Base-by-base conservation (phyloP, 2,113 vertebrate genomes). In the Cyprinodon brontotheroides region DNA sequence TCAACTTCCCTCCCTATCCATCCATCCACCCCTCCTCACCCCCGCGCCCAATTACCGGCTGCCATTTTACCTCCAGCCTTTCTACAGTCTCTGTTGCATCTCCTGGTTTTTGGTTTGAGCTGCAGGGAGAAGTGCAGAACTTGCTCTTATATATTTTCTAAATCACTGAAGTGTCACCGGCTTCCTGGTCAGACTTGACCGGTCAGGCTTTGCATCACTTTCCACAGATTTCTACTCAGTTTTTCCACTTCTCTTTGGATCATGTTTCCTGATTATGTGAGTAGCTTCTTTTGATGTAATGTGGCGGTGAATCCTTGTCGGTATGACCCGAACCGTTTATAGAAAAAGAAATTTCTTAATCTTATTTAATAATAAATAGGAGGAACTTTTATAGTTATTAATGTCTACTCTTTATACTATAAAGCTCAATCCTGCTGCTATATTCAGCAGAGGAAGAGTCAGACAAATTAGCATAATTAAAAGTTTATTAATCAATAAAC, bases 261-360 rank as follows among this genome's bases (percentile, higher is more conserved):
- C 80, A 95, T 94, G 93, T 82, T 89, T 86, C 88, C 84, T 74
- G 69, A 86, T 68, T 76, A 81, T 87, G 93, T 94, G 86, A 94
- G 93, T 94, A 90, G 13, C 22, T 13, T 1, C n/a, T 22, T 41
- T 29, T 7, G 13, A 57, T 57, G 20, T n/a, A n/a, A 57, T n/a
- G 2, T 20, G 50, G 20, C 1, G 9, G 4, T 15, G 61, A 14
- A 9, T 17, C 4, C 22, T 36, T 61, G 37, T 62, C 20, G n/a
- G 20, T 57, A 9, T 6, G 15, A 53, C 15, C 1, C 4, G 15
- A 20, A 53, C 15, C 15, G 4, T 53, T 53, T 20, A 17, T 1
- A 53, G 48, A 7, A 53, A 53, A 53, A 53, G 17, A 53, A 14
- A 0, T 43, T 22, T 4, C 17, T 22, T 65, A 22, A 1, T 65